Evolutionary conservation across 1,140 invertebrate species (phyloP).

Genomic region (Cardiocondyla obscurior): DNA sequence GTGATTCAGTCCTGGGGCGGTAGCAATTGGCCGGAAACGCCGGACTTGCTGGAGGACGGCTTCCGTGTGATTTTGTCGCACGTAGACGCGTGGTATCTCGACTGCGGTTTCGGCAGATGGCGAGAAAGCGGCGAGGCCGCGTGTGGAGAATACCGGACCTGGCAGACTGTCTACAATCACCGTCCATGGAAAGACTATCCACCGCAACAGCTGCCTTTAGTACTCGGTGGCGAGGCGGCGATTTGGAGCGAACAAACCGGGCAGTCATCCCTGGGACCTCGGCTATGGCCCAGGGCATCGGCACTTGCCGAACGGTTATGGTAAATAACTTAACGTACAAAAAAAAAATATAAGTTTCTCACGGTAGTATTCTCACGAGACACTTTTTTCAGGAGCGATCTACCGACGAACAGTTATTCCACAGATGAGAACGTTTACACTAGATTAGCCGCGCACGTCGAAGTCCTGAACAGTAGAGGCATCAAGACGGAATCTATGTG

Average conservation of each 20-base stretch:
- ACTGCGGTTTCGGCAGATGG: conserved; percentile 93
- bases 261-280: conserved; percentile 85
- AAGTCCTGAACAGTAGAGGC: conserved; percentile 86
- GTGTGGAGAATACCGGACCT: conserved; percentile 91
- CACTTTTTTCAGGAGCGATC: conserved; percentile 76
- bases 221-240: conserved; percentile 88
- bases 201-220: conserved; percentile 77
- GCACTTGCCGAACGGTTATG: conserved; percentile 87
- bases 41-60: conserved; percentile 88
- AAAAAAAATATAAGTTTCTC: background rate
- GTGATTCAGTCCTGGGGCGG: conserved; percentile 91
- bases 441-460: conserved; percentile 87
- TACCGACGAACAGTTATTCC: conserved; percentile 75
- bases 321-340: conserved; percentile 70
- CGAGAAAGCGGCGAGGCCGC: conserved; percentile 88
- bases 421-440: conserved; percentile 87
- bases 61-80: conserved; percentile 92
- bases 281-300: conserved; percentile 89
- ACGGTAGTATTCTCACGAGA: background rate
- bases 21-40: conserved; percentile 90
- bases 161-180: conserved; percentile 93
- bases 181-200: conserved; percentile 87
- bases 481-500: conserved; percentile 88
- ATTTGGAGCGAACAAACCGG: conserved; percentile 90
- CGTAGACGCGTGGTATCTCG: conserved; percentile 93